Evolutionary conservation across 2,888 invertebrate species (phyloP).

Genomic region (Zygothrica quintamaculata): DNA sequence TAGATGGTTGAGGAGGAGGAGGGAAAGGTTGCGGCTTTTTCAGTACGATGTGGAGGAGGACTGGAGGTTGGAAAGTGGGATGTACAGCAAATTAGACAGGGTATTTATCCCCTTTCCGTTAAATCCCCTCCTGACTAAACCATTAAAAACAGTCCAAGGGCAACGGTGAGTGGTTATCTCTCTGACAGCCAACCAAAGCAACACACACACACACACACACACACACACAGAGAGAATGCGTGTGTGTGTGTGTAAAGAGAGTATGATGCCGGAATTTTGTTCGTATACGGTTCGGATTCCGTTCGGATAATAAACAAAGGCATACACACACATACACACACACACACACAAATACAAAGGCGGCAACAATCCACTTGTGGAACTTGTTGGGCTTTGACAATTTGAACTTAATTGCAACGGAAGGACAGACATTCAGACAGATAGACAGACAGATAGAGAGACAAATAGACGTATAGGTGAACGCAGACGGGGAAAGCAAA

Average conservation of each 20-base stretch:
- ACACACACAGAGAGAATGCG: no score
- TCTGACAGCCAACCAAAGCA: conserved; percentile 67
- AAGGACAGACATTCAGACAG: conserved; percentile 15
- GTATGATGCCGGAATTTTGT: conserved; percentile 16
- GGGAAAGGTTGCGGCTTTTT: no score
- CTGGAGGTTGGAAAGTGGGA: no score
- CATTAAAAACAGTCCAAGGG: conserved; percentile 31
- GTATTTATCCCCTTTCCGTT: conserved; percentile 1
- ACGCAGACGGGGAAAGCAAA: not conserved
- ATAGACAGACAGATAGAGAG: conserved; percentile 3
- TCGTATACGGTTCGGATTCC: conserved; percentile 35
- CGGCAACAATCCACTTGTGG: conserved; percentile 69
- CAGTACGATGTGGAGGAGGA: not conserved
- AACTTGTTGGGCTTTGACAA: conserved; percentile 73
- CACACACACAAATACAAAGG: not conserved
- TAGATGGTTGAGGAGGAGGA: conserved; percentile 2
- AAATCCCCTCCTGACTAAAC: not conserved
- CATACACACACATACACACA: not conserved
- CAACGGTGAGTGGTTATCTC: conserved; percentile 68
- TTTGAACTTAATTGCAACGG: conserved; percentile 76
- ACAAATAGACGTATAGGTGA: conserved; percentile 5
- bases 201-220: no score
- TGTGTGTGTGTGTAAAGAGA: no score
- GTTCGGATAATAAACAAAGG: conserved; percentile 52
- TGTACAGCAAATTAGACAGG: conserved; percentile 59